These are phyloP conservation scores for Pyrgilauda ruficollis DNA, from an alignment of 2,113 vertebrate species.

Conservation along the genomic window DNA sequence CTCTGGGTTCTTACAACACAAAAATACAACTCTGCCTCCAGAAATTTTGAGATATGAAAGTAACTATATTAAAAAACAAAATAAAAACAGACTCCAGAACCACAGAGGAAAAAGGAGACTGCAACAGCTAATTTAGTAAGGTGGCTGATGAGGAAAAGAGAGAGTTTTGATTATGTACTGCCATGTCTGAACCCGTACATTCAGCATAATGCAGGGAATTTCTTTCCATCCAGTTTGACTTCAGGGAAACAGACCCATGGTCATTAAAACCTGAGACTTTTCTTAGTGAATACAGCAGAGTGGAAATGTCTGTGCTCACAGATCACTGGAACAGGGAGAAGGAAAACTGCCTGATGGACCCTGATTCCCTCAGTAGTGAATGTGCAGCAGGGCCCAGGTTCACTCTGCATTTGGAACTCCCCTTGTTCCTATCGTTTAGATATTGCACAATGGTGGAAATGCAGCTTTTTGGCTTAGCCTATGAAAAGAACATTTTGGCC, in stretches of 20 bases:
- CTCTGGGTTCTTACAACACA: not conserved
- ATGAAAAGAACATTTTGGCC: not conserved
- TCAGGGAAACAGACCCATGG: not conserved
- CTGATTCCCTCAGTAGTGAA: not conserved
- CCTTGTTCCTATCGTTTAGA: not conserved
- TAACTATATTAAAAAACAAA: not conserved
- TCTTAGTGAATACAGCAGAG: not conserved
- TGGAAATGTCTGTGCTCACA: not conserved
- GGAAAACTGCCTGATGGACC: not conserved
- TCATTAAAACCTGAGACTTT: not conserved
- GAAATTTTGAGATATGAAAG: not conserved
- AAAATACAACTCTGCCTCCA: not conserved
- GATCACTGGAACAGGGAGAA: not conserved
- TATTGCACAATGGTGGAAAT: not conserved
- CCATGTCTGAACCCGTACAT: not conserved
- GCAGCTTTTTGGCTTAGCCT: not conserved
- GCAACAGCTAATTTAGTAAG: not conserved
- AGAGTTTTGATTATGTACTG: not conserved
- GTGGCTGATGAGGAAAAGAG: not conserved
- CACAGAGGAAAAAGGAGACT: not conserved
- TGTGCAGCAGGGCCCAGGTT: not conserved
- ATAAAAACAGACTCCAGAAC: not conserved
- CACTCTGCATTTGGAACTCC: not conserved
- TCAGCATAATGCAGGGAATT: not conserved
- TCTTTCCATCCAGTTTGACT: not conserved